phyloP scores from a whole-genome alignment of 1,140 invertebrate genomes.

The Plodia interpunctella region DNA sequence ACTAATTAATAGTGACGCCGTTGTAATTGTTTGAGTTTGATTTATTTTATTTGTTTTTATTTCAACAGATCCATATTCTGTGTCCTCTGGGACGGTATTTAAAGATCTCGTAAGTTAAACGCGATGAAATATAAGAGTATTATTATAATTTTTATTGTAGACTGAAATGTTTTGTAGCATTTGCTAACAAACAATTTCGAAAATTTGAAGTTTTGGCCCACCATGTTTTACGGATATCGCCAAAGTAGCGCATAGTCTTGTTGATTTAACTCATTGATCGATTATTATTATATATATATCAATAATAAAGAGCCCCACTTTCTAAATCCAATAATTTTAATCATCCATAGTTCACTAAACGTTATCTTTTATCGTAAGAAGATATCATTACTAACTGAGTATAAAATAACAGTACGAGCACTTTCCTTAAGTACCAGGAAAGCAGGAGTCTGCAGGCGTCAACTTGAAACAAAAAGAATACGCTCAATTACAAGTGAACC shows the following conservation, averaged over 20 bases:
- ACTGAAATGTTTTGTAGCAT: too few relatives aligned
- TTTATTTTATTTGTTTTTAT: not conserved
- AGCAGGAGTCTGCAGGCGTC: constrained; percentile 23
- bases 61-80: not conserved
- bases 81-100: too few relatives aligned
- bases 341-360: not conserved
- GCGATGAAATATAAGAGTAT: too few relatives aligned
- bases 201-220: too few relatives aligned
- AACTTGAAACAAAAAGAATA: constrained; percentile 25
- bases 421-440: constrained; percentile 18
- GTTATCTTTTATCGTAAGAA: not conserved
- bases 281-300: not conserved
- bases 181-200: too few relatives aligned
- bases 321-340: not conserved
- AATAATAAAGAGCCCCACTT: not conserved
- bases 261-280: too few relatives aligned
- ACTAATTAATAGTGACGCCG: not conserved
- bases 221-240: too few relatives aligned
- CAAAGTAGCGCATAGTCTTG: too few relatives aligned
- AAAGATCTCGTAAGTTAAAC: too few relatives aligned
- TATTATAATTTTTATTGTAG: too few relatives aligned
- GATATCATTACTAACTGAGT: not conserved
- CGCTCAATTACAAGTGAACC: constrained; percentile 34
- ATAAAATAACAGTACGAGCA: constrained; percentile 3
- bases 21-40: not conserved